Conservation (phyloP, 2,888 invertebrate species). For the Ceramica pisi region DNA sequence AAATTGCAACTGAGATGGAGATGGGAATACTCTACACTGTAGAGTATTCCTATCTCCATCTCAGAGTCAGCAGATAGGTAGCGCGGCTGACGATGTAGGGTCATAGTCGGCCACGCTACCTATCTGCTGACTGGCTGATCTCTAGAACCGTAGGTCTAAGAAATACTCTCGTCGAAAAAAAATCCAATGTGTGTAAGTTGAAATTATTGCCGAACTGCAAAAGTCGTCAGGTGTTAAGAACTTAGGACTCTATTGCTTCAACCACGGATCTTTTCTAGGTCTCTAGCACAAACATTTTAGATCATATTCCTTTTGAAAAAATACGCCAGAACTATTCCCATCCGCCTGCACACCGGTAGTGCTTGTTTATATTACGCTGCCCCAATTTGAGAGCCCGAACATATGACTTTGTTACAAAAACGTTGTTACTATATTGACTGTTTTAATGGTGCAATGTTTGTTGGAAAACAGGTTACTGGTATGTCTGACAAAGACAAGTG, state of each 20-base stretch:
- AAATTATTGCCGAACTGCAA: too few species aligned
- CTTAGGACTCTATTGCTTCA: background rate
- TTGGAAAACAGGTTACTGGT: slow-evolving; percentile 19
- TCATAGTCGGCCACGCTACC: too few species aligned
- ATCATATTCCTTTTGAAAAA: slow-evolving; percentile 1
- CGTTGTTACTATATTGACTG: slow-evolving; percentile 41
- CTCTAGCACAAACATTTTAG: background rate
- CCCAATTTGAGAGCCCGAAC: slow-evolving; percentile 67
- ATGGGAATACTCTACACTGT: too few species aligned
- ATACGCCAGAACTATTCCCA: slow-evolving; percentile 25
- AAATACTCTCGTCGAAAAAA: background rate
- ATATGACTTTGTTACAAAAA: slow-evolving; percentile 60
- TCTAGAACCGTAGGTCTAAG: background rate
- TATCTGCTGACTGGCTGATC: background rate
- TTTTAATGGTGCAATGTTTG: slow-evolving; percentile 43
- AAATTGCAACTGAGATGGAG: too few species aligned
- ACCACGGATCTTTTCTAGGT: background rate
- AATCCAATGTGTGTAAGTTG: too few species aligned
- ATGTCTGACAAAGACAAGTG: slow-evolving; percentile 9
- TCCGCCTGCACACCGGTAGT: slow-evolving; percentile 61
- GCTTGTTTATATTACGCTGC: slow-evolving; percentile 71
- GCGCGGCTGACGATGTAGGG: too few species aligned
- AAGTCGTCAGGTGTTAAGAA: too few species aligned
- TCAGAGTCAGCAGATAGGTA: too few species aligned
- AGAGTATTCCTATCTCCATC: too few species aligned